Percentiles rank a stretch among this genome's conserved stretches.
Conservation (phyloP, 2,888 invertebrate genomes). For the Standfussiana lucernea region DNA sequence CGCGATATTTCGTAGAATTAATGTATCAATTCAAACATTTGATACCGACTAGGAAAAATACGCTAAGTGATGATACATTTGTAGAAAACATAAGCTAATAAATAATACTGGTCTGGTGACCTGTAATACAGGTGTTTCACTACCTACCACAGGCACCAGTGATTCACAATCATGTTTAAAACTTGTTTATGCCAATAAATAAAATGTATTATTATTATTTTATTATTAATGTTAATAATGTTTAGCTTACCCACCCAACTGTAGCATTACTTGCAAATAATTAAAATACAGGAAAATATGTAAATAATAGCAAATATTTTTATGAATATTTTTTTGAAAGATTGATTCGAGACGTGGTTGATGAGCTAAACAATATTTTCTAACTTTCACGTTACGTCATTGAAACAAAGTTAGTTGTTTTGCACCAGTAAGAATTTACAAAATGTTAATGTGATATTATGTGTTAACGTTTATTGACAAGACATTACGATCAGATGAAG, state of each 20-base stretch:
- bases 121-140: too few relatives aligned
- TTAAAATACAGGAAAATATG: constrained; percentile 18
- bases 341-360: constrained; percentile 32
- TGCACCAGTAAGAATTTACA: background rate
- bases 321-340: background rate
- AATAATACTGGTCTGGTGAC: background rate
- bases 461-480: constrained; percentile 35
- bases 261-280: background rate
- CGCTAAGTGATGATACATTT: background rate
- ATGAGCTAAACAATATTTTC: constrained; percentile 26
- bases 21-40: background rate
- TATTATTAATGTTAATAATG: too few relatives aligned
- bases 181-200: too few relatives aligned
- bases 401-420: constrained; percentile 10
- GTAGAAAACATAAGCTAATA: background rate
- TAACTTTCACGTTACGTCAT: constrained; percentile 42
- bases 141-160: too few relatives aligned
- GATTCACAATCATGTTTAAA: too few relatives aligned
- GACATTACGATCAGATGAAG: constrained; percentile 36
- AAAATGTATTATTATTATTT: too few relatives aligned
- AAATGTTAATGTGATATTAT: constrained; percentile 11
- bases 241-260: background rate
- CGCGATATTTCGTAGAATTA: background rate
- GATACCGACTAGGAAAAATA: background rate
- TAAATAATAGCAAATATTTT: background rate